Conservation (phyloP, 2,888 invertebrate genomes). For the Dryobota labecula region DNA sequence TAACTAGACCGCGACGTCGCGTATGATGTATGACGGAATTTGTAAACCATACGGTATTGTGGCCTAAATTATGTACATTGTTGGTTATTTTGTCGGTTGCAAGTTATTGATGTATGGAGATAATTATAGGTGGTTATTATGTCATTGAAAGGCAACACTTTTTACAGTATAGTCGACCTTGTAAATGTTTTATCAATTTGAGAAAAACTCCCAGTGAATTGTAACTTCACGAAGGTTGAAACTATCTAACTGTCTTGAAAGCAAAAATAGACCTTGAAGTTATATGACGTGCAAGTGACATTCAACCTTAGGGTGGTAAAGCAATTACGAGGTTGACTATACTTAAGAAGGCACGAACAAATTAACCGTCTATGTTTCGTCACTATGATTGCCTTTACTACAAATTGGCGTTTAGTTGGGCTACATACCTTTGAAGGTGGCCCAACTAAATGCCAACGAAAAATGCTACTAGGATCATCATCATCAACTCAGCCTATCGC, state of each 20-base stretch:
- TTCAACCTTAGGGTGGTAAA: background rate
- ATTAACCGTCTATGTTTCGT: background rate
- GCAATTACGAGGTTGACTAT: background rate
- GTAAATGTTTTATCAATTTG: background rate
- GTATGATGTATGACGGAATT: constrained; percentile 64
- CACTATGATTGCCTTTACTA: too few relatives aligned
- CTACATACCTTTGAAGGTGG: too few relatives aligned
- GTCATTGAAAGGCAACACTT: background rate
- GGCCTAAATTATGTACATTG: constrained; percentile 55
- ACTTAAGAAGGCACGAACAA: background rate
- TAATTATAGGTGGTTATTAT: background rate
- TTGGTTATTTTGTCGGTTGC: constrained; percentile 9
- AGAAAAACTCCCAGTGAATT: background rate
- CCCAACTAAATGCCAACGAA: too few relatives aligned
- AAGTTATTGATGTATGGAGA: constrained; percentile 15
- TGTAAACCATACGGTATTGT: constrained; percentile 44
- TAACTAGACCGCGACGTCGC: constrained; percentile 61
- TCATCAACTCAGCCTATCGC: too few relatives aligned
- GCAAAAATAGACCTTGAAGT: background rate
- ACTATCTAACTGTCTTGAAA: too few relatives aligned
- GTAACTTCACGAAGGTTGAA: background rate
- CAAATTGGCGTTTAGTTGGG: too few relatives aligned
- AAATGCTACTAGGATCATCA: too few relatives aligned
- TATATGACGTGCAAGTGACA: background rate
- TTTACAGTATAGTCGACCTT: too few relatives aligned